Evolutionary conservation across 1,140 invertebrate species (phyloP).

Genomic region (Zaprionus lachaisei): DNA sequence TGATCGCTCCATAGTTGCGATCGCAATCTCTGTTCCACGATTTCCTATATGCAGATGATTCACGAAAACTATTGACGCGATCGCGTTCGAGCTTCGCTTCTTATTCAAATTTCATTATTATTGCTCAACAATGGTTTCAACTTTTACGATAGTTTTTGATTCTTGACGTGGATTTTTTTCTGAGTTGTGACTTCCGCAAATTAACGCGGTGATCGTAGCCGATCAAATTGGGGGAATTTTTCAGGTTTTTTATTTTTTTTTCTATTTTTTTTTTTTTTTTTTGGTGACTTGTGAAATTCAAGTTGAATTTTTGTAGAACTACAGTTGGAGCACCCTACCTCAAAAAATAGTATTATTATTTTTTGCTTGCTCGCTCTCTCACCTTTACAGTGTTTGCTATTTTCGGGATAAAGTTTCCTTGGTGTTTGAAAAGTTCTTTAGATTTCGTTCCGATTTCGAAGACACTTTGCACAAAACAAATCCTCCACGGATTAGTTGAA

Average conservation of each 20-base stretch:
- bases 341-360: background rate
- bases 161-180: constrained; percentile 40
- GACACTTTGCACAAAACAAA: constrained; percentile 27
- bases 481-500: constrained; percentile 16
- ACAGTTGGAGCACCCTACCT: background rate
- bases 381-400: background rate
- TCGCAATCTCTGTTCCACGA: constrained; percentile 27
- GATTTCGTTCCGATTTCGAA: constrained; percentile 9
- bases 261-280: background rate
- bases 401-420: background rate
- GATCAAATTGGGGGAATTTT: background rate
- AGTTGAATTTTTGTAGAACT: background rate
- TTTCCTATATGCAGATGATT: constrained; percentile 60
- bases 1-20: constrained; percentile 50
- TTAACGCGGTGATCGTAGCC: constrained; percentile 1
- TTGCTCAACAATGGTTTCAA: constrained; percentile 33
- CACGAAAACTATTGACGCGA: constrained; percentile 37
- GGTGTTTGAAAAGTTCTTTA: constrained; percentile 7
- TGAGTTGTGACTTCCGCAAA: constrained; percentile 54
- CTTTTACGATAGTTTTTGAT: constrained; percentile 60
- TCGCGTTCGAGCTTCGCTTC: constrained; percentile 4
- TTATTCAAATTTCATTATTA: constrained; percentile 27
- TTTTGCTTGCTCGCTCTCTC: background rate
- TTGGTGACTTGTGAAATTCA: background rate
- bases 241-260: background rate